Conservation (phyloP, 2,113 vertebrate genomes). For the Oncorhynchus clarkii region DNA sequence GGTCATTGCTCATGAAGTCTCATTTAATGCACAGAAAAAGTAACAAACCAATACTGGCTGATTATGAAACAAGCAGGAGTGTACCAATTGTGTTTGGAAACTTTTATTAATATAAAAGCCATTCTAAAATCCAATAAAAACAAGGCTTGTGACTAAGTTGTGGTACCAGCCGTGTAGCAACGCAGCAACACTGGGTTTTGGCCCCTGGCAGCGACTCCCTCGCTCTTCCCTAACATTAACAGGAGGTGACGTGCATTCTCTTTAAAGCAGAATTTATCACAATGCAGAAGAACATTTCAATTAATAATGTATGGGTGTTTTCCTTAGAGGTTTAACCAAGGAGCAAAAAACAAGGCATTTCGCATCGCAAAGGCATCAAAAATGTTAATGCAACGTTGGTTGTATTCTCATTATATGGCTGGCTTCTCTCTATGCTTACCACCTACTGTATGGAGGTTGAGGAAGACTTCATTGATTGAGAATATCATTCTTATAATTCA, state of each 20-base stretch:
- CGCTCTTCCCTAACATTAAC: slow-evolving; percentile 1
- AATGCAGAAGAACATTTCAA: slow-evolving; percentile 3
- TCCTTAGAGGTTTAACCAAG: slow-evolving; percentile 7
- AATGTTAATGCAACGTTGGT: slow-evolving; percentile 6
- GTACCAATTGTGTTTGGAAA: not conserved
- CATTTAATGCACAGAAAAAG: not conserved
- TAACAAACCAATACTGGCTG: not conserved
- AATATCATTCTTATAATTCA: not conserved
- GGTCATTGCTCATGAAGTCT: not conserved
- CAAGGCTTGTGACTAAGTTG: not conserved
- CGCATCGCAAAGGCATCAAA: slow-evolving; percentile 3
- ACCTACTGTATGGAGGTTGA: not conserved
- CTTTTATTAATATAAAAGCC: not conserved
- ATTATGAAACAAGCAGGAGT: not conserved
- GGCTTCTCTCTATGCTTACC: not conserved
- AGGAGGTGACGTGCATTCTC: slow-evolving; percentile 9
- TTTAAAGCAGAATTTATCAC: slow-evolving; percentile 10
- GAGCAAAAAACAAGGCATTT: not conserved
- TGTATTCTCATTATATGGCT: slow-evolving; percentile 3
- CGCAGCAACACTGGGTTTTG: not conserved
- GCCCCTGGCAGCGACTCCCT: not conserved
- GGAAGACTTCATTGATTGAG: not conserved
- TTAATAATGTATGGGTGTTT: slow-evolving; percentile 20
- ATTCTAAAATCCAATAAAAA: not conserved
- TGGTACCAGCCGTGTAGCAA: not conserved